Base-by-base conservation (phyloP, 2,888 invertebrate genomes). In the Metacarcinus magister region DNA sequence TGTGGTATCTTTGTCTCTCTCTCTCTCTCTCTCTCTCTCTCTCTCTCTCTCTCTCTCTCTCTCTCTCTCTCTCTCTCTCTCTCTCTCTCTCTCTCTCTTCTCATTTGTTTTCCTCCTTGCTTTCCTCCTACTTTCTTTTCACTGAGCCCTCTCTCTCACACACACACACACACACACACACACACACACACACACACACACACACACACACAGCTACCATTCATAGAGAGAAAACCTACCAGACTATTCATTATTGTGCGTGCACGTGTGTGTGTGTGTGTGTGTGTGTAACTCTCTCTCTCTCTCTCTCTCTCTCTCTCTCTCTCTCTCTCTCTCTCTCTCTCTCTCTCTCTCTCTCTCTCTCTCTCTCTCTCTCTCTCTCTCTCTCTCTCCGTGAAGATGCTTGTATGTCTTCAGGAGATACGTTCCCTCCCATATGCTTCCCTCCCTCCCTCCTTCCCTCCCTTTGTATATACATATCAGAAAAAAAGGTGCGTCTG, bases 21-120 rank as follows among this genome's bases (percentile, higher is more conserved):
- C 82, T 82, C 82, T 82, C 82, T 67, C 82, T 82, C 82, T 82
- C 82, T 93, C 92, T 46, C 60, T 93, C 32, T 93, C 32, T 46
- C 48, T 92, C 92, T 48, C 92, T 92, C 92, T 92, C 92, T 46
- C 48, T 92, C 44, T 28, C 92, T 46, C 92, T 92, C 90, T 90
- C 92, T 48, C 46, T 92, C 48, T 92, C 92, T 91, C 92, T 92
- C 28, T 48, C 48, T 48, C 48, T 16, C n/a, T 92, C 43, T n/a
- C 28, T 92, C 43, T 90, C 43, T 90, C 90, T 28, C n/a, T 28
- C 48, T 92, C n/a, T 48, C 48, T 43, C 43, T 28, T 48, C 28
- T 4, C n/a, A 48, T n/a, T 48, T 46, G 48, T 54, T 4, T 48
- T 16, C 8, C 75, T 75, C 5, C 28, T 10, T n/a, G 2, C 10